phyloP scores from a whole-genome alignment of 1,140 invertebrate genomes.

The Choristoneura fumiferana region DNA sequence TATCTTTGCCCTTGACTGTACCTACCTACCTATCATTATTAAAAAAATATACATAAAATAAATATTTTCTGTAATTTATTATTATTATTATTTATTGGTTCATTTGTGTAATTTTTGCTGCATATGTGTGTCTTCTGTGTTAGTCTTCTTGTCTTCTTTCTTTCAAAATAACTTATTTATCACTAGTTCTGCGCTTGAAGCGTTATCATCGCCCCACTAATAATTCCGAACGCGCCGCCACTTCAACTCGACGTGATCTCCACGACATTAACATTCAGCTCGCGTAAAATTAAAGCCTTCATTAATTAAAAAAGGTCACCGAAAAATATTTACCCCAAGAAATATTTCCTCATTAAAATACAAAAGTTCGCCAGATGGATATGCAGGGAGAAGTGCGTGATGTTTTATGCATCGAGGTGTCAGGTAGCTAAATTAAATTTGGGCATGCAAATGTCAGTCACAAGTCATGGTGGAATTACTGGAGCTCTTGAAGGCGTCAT shows the following conservation, averaged over 20 bases:
- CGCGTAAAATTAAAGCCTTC: constrained; percentile 18
- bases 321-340: constrained; percentile 15
- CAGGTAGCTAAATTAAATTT: constrained; percentile 32
- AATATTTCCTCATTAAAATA: constrained; percentile 16
- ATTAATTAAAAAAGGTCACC: constrained; percentile 18
- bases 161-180: too few species aligned
- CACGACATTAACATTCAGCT: background rate
- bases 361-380: constrained; percentile 17
- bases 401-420: constrained; percentile 27
- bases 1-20: too few species aligned
- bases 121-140: too few species aligned
- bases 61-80: too few species aligned
- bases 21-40: too few species aligned
- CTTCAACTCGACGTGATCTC: constrained; percentile 15
- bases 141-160: too few species aligned
- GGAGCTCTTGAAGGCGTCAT: constrained; percentile 1
- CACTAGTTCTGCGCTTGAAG: too few species aligned
- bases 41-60: too few species aligned
- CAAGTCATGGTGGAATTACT: constrained; percentile 20
- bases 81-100: too few species aligned
- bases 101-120: too few species aligned
- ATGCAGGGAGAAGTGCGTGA: constrained; percentile 8
- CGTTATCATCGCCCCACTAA: constrained; percentile 9
- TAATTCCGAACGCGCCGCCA: constrained; percentile 5
- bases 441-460: constrained; percentile 28